phyloP scores from a whole-genome alignment of 1,140 invertebrate species.

The Caenorhabditis elegans region WBcel235 BX284605.5:20230501-20231000 shows the following conservation, averaged over 20 bases:
- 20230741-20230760: conserved; percentile 85
- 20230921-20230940: too few relatives aligned
- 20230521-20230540: neutral
- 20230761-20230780: conserved; percentile 75
- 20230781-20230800: conserved; percentile 84
- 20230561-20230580: neutral
- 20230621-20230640: conserved; percentile 75
- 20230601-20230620: conserved; percentile 76
- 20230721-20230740: conserved; percentile 76
- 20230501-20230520: too few relatives aligned
- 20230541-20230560: neutral
- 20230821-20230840: conserved; percentile 79
- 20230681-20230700: conserved; percentile 76
- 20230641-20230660: conserved; percentile 78
- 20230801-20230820: conserved; percentile 84
- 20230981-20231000: too few relatives aligned
- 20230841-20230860: conserved; percentile 92
- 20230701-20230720: conserved; percentile 38
- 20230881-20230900: conserved; percentile 75
- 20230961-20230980: too few relatives aligned
- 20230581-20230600: conserved; percentile 66
- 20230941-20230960: too few relatives aligned
- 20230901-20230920: neutral
- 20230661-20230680: conserved; percentile 87
- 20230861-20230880: conserved; percentile 95